Percentiles rank a stretch among this genome's conserved stretches.
Conservation (phyloP, 1,140 invertebrate genomes). For the Popillia japonica region DNA sequence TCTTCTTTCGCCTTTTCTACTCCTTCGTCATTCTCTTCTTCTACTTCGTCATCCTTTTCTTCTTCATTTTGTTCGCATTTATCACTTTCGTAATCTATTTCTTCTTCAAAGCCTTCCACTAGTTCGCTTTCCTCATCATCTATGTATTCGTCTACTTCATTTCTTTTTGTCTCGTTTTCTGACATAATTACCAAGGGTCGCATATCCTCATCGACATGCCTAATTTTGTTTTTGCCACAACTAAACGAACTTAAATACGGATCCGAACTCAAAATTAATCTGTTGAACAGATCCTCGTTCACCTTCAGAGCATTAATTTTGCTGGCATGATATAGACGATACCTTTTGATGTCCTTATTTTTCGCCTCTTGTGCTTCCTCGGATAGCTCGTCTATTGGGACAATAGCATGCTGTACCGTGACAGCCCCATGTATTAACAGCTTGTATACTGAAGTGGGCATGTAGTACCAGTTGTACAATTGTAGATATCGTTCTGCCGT, state of each 20-base stretch:
- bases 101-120: too few species aligned
- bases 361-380: slow-evolving; percentile 7
- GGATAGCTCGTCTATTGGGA: background rate
- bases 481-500: slow-evolving; percentile 20
- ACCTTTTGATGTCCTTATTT: background rate
- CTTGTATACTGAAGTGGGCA: slow-evolving; percentile 18
- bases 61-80: background rate
- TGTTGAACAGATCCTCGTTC: background rate
- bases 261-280: background rate
- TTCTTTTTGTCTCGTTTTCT: background rate
- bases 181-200: background rate
- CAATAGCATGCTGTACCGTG: background rate
- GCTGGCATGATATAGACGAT: background rate
- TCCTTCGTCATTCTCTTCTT: background rate
- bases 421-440: slow-evolving; percentile 10
- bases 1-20: background rate
- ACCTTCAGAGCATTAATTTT: background rate
- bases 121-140: background rate
- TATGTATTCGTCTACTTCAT: background rate
- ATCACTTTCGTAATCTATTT: background rate
- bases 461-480: slow-evolving; percentile 21
- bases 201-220: background rate
- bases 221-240: background rate
- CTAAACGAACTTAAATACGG: background rate
- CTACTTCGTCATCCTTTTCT: background rate